Evolutionary conservation across 2,113 vertebrate genomes (phyloP), one percentile per base, ranked within the genome.

Genomic region (Dromas ardeola): DNA sequence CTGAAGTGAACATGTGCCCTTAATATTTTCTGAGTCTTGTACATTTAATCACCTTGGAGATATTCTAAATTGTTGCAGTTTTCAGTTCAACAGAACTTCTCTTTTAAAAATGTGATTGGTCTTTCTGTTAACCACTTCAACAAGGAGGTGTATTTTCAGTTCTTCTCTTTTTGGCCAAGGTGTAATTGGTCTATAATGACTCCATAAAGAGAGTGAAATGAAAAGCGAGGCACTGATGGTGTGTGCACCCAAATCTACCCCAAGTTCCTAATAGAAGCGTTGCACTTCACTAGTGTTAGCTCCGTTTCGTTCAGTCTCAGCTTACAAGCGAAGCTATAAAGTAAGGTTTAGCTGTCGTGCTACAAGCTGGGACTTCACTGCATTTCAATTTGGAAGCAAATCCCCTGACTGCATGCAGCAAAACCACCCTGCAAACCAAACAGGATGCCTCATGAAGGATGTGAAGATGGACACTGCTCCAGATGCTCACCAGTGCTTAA

Each of bases 261-360:
- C 0, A 1, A 4, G 25, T 73, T 53, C 32, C 25, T 40, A 1
- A 3, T 0, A 9, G 69, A 47, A 56, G 5, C 3, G 1, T 67
- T 78, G 16, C 30, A 4, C 16, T 79, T 87, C 2, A 2, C 10
- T 36, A 3, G 5, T 6, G 4, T 38, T 52, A 43, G 36, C 40
- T 85, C 50, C 6, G 0, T 59, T 92, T 70, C 25, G 5, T 50
- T 76, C 26, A 9, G 30, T 36, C 56, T 63, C 13, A 7, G 15
- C 15, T 82, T 59, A n/a, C 25, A 42, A 36, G 45, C 65, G 40
- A 65, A 47, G 29, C 63, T 78, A 30, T 65, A 11, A 20, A 47
- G 20, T 32, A 27, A 77, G 18, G 18, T n/a, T 58, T 53, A 66
- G 52, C 56, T 53, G 2, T 14, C 27, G 29, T 27, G 55, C 71